Conservation (phyloP, 2,797 vertebrate species). For the Yasuhikotakia modesta region DNA sequence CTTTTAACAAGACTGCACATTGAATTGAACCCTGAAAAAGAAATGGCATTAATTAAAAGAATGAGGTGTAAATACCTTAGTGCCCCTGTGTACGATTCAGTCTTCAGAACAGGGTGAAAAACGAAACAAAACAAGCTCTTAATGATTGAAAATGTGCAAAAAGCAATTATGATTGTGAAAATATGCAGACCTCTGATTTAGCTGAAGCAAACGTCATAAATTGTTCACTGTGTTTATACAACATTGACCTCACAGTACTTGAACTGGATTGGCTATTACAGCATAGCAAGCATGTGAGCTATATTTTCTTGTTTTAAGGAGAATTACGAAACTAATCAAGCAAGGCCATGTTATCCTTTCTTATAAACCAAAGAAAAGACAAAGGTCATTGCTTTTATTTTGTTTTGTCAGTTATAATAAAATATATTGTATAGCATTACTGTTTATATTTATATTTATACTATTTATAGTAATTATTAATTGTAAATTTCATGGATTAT, state of each 20-base stretch:
- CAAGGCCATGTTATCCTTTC: no score
- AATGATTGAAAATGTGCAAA: slow-evolving; percentile 82
- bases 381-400: neutral
- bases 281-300: neutral
- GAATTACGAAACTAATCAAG: neutral
- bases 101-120: slow-evolving; percentile 44
- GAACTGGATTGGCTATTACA: neutral
- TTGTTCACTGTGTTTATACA: slow-evolving; percentile 73
- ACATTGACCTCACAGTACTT: slow-evolving; percentile 2
- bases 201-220: slow-evolving; percentile 77
- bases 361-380: neutral
- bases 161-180: slow-evolving; percentile 80
- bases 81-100: slow-evolving; percentile 13
- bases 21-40: slow-evolving; percentile 17
- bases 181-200: slow-evolving; percentile 75
- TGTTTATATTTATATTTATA: neutral
- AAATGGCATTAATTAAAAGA: slow-evolving; percentile 39
- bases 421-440: slow-evolving; percentile 6
- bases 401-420: neutral
- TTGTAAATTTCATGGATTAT: neutral
- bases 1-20: slow-evolving; percentile 36
- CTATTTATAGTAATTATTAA: neutral
- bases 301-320: neutral
- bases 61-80: slow-evolving; percentile 45
- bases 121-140: slow-evolving; percentile 56